Base-by-base conservation (phyloP, 2,797 vertebrate species). In the Urocyon cinereoargenteus region DNA sequence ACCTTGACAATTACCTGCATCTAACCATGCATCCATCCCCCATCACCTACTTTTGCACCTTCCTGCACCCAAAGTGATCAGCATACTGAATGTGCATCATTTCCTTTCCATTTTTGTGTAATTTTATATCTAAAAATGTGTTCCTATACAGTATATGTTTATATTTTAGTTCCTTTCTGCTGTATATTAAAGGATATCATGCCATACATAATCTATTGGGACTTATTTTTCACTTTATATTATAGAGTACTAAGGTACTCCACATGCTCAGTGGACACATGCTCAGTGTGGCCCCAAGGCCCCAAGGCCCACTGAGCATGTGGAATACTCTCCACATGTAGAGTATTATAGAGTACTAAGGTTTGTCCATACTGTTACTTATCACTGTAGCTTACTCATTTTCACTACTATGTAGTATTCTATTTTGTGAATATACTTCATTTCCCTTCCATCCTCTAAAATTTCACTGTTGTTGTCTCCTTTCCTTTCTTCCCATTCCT, bases 181-280 rank as follows among this genome's bases (percentile, higher is more conserved):
- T 84, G 8, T 75, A 34, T 94, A 75, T 57, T 59, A 84, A 55
- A 95, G 36, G 62, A 2, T 59, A 55, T 82, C 68, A 55, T 90
- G 36, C 34, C 79, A 0, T 26, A 82, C 81, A 57, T 79, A 51
- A 68, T 88, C 16, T 16, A 6, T 28, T 59, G 49, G 86, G 26
- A 77, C 22, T 96, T 59, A 53, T 77, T 93, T 83, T 96, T 94
- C 61, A 59, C n/a, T 89, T 86, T 36, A 15, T 91, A 45, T 85
- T 77, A 91, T 34, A n/a, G 40, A 86, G 45, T 49, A 61, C 51
- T 55, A 90, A 89, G n/a, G 45, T 79, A n/a, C n/a, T n/a, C n/a
- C n/a, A n/a, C n/a, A n/a, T n/a, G n/a, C n/a, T n/a, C n/a, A n/a
- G n/a, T n/a, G n/a, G n/a, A n/a, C n/a, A n/a, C n/a, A n/a, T n/a